Evolutionary conservation across 2,113 vertebrate genomes (phyloP).

Genomic region (Ursus arctos): DNA sequence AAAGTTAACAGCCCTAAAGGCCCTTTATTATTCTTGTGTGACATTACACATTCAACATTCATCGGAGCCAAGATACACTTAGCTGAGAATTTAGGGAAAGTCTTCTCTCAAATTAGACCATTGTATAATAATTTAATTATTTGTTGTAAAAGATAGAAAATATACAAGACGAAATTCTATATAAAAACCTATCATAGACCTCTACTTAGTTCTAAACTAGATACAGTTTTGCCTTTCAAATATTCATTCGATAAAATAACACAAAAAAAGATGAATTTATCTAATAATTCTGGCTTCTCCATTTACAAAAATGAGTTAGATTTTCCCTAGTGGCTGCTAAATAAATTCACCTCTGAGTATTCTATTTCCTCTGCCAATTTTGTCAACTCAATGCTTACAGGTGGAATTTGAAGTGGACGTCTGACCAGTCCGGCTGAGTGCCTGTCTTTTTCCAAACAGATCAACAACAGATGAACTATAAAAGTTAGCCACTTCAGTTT

Average conservation of each 20-base stretch:
- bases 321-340: conserved; percentile 38
- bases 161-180: conserved; percentile 55
- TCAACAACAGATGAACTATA: neutral
- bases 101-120: conserved; percentile 63
- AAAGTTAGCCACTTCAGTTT: neutral
- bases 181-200: conserved; percentile 46
- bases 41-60: conserved; percentile 66
- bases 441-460: neutral
- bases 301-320: conserved; percentile 55
- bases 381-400: conserved; percentile 22
- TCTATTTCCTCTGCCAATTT: conserved; percentile 52
- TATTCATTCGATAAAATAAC: conserved; percentile 47
- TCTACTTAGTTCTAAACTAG: conserved; percentile 50
- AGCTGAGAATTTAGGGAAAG: conserved; percentile 62
- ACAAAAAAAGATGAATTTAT: conserved; percentile 42
- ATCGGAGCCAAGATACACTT: conserved; percentile 68
- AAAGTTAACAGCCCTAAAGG: conserved; percentile 57
- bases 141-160: conserved; percentile 64
- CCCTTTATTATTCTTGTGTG: conserved; percentile 72
- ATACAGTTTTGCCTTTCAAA: conserved; percentile 52
- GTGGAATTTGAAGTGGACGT: conserved; percentile 8
- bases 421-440: neutral
- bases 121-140: conserved; percentile 61
- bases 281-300: conserved; percentile 23
- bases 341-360: conserved; percentile 63